A percentile compares a stretch with the other conserved stretches of the same genome.
These are phyloP conservation scores for Meloidogyne hapla DNA, from an alignment of 1,140 invertebrate species.

Conservation along the genomic window DNA sequence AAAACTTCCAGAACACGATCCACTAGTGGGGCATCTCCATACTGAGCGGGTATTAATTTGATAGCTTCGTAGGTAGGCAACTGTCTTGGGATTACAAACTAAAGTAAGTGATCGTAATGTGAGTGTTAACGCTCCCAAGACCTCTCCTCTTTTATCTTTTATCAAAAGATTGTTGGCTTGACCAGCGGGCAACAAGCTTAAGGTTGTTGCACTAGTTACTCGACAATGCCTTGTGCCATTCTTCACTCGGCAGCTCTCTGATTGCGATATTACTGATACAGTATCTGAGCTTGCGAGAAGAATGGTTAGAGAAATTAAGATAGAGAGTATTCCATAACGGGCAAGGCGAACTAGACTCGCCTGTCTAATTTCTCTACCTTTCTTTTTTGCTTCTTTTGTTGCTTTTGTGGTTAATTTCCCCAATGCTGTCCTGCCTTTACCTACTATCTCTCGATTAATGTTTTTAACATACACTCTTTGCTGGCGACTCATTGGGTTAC, in stretches of 20 bases:
- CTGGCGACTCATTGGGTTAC: no score
- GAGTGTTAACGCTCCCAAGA: not conserved
- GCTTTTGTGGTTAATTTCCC: not conserved
- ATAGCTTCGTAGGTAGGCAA: no score
- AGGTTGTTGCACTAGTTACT: not conserved
- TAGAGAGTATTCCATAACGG: not conserved
- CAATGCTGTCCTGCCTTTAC: not conserved
- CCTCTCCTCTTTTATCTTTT: not conserved
- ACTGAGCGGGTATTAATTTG: no score
- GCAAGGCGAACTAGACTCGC: not conserved
- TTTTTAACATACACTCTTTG: no score
- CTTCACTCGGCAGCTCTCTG: not conserved
- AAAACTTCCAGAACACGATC: no score
- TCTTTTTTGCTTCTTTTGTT: not conserved
- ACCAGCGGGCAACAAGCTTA: not conserved
- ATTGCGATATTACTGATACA: not conserved
- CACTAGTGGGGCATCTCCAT: no score
- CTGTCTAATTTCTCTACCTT: not conserved
- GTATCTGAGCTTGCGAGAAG: not conserved
- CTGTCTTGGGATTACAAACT: not conserved
- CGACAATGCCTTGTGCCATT: not conserved
- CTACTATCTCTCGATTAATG: no score
- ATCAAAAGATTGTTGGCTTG: not conserved
- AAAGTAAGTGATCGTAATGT: not conserved
- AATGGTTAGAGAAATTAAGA: not conserved